Conservation (phyloP, 2,113 vertebrate genomes). For the Paratilapia polleni region DNA sequence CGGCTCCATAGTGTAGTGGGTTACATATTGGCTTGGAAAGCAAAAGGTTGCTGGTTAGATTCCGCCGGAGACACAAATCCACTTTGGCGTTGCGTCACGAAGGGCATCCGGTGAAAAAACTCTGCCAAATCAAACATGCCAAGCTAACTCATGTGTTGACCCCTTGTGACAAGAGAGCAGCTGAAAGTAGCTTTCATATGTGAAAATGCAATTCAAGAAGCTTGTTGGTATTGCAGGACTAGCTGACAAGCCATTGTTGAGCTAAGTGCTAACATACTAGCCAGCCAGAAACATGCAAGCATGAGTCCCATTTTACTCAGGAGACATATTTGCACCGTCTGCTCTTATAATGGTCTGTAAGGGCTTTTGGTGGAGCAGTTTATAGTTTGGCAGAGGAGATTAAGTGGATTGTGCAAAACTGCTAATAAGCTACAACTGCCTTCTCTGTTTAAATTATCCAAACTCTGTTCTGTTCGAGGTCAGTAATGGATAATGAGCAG, state of each 20-base stretch:
- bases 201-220: too few species aligned
- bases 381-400: not conserved
- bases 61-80: too few species aligned
- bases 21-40: too few species aligned
- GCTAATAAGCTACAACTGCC: not conserved
- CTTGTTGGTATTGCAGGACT: not conserved
- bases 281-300: not conserved
- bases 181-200: too few species aligned
- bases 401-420: not conserved
- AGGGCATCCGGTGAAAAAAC: too few species aligned
- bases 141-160: too few species aligned
- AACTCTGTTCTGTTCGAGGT: not conserved
- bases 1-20: too few species aligned
- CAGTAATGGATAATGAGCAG: not conserved
- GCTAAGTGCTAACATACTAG: not conserved
- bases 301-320: not conserved
- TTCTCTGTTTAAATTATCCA: not conserved
- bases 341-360: not conserved
- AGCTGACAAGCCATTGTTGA: not conserved
- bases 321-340: not conserved
- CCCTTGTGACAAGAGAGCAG: too few species aligned
- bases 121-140: too few species aligned
- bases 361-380: not conserved
- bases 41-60: too few species aligned
- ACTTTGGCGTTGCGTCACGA: too few species aligned